Conservation (phyloP, 1,140 invertebrate genomes). For the Atta colombica region DNA sequence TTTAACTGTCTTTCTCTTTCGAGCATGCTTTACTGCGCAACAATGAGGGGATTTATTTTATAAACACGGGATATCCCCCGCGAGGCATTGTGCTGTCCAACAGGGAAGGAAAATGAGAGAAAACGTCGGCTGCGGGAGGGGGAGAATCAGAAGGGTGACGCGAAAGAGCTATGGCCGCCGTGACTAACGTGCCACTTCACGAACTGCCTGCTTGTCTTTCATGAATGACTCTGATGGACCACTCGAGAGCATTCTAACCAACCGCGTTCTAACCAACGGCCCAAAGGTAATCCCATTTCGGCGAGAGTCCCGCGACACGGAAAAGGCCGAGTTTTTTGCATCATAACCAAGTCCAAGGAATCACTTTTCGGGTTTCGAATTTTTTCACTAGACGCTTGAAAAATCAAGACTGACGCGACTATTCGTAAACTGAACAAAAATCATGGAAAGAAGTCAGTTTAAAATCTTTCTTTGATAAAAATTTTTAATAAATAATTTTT, state of each 20-base stretch:
- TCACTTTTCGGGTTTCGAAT: constrained; percentile 7
- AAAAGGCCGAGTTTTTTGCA: constrained; percentile 55
- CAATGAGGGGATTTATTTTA: constrained; percentile 77
- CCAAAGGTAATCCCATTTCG: constrained; percentile 76
- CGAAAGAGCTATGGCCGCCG: constrained; percentile 63
- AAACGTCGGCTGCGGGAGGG: constrained; percentile 13
- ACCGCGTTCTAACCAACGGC: constrained; percentile 74
- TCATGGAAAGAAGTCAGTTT: not conserved
- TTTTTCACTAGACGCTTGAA: constrained; percentile 54
- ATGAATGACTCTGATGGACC: constrained; percentile 73
- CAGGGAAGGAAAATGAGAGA: constrained; percentile 60
- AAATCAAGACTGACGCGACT: constrained; percentile 13
- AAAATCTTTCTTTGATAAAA: not conserved
- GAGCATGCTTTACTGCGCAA: constrained; percentile 67
- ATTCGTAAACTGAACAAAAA: not conserved
- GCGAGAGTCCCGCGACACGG: constrained; percentile 31
- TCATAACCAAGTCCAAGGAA: constrained; percentile 16
- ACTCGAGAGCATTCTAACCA: constrained; percentile 48
- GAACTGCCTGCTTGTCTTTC: constrained; percentile 75
- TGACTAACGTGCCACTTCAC: constrained; percentile 78
- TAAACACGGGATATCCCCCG: constrained; percentile 75
- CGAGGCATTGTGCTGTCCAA: constrained; percentile 69
- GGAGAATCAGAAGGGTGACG: constrained; percentile 54
- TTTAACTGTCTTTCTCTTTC: constrained; percentile 49
- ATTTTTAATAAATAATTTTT: constrained; percentile 31